Evolutionary conservation across 2,113 vertebrate species (phyloP), one percentile per base, ranked within the genome.

Genomic region (Barnardius zonarius): DNA sequence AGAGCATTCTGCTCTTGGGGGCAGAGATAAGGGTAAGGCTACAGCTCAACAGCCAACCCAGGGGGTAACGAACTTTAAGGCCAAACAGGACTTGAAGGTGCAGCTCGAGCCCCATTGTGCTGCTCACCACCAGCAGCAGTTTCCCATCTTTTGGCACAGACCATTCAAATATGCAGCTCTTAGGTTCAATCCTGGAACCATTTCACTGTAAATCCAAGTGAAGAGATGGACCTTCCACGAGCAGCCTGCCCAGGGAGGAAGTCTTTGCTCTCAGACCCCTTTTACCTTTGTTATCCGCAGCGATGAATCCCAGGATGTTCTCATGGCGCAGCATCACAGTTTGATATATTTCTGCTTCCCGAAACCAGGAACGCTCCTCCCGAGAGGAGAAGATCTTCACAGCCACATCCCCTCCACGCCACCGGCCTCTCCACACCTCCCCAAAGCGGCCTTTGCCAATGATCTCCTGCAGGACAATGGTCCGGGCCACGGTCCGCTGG

Each of bases 311-410:
- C 7, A 99, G 97, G 95, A 99, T 99, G 98, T 99, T 99, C 85
- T 99, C 99, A 4, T 99, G 99, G 2, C 99, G 98, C 88, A 99
- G 97, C 99, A 99, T 99, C 63, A 99, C 99, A 0, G 99, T 99
- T 74, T 99, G 99, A 64, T 99, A 99, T 54, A 99, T 99, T 92
- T 99, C 99, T 0, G 99, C 99, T 63, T 99, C 99, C 81, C 99
- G 98, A 96, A 99, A 99, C 99, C 99, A 99, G 49, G 99, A 99
- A 7, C 99, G 98, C 22, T 99, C 99, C 97, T 99, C 99, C 6
- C 99, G 98, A 1, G 99, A 99, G 0, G 99, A 99, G 97, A 99
- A 99, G 92, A 99, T 99, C 80, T 99, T 99, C 62, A 99, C 99
- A 1, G 99, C 99, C 13, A 99, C 99, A 3, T 99, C 99, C 0